phyloP scores from a whole-genome alignment of 2,797 vertebrate species.

The Cossypha dichroa region DNA sequence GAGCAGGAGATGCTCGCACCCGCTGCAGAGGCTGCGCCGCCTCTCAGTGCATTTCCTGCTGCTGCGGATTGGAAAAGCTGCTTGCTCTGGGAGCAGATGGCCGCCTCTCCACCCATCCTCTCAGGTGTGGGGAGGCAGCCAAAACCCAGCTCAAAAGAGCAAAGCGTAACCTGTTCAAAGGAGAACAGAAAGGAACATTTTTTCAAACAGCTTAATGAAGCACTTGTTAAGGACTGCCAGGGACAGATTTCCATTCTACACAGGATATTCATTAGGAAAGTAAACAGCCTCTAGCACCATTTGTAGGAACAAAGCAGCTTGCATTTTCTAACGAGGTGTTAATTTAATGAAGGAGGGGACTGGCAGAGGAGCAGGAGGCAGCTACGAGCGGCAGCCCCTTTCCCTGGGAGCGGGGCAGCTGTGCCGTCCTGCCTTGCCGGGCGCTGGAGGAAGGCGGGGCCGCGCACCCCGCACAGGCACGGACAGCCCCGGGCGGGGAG shows the following conservation, averaged over 20 bases:
- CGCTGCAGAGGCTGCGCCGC: not conserved
- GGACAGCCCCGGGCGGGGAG: not conserved
- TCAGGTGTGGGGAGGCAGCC: conserved; percentile 53
- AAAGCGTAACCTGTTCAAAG: conserved; percentile 58
- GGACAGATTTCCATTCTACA: conserved; percentile 62
- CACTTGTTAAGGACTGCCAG: conserved; percentile 65
- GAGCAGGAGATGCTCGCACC: not conserved
- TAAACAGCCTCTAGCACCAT: conserved; percentile 54
- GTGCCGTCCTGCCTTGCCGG: not conserved
- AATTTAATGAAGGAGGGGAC: conserved; percentile 56
- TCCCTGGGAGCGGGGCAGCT: not conserved
- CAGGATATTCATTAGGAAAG: conserved; percentile 63
- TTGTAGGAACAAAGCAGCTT: conserved; percentile 57
- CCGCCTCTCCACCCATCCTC: conserved; percentile 54
- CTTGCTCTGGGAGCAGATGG: conserved; percentile 44
- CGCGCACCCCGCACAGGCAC: rapidly evolving
- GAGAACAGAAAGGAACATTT: conserved; percentile 54
- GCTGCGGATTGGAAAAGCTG: not conserved
- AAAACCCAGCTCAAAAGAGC: conserved; percentile 48
- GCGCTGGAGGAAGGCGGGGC: rapidly evolving
- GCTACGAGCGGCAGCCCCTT: not conserved
- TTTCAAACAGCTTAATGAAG: conserved; percentile 56
- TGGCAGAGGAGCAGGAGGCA: not conserved
- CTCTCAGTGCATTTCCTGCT: not conserved
- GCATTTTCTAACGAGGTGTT: conserved; percentile 54